Conservation (phyloP, 2,113 vertebrate species). For the Scomber japonicus region DNA sequence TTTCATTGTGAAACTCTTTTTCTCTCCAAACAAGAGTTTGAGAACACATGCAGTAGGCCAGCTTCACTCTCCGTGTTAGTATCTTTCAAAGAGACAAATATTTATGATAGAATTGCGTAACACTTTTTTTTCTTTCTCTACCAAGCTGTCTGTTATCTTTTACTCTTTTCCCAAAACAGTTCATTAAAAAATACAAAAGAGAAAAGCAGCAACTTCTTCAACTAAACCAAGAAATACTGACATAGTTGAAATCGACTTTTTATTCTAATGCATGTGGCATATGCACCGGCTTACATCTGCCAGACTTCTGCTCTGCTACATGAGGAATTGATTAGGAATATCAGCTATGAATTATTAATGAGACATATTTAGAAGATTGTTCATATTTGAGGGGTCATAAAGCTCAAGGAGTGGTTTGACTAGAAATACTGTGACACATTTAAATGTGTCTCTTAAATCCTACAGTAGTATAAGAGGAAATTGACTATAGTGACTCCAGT, state of each 20-base stretch:
- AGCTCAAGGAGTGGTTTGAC: conserved; percentile 46
- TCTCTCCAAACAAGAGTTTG: not conserved
- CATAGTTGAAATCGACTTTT: conserved; percentile 30
- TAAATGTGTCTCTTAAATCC: conserved; percentile 23
- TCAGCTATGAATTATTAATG: conserved; percentile 70
- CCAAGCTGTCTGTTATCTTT: conserved; percentile 26
- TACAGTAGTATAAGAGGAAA: conserved; percentile 9
- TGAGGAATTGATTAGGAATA: conserved; percentile 63
- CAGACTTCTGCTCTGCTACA: conserved; percentile 26
- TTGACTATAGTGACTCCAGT: conserved; percentile 1
- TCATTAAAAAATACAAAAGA: conserved; percentile 69
- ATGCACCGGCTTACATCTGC: conserved; percentile 45
- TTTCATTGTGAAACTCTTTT: conserved; percentile 33
- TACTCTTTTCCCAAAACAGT: conserved; percentile 63
- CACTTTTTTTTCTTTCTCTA: conserved; percentile 23
- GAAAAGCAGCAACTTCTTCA: conserved; percentile 35
- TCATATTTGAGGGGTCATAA: conserved; percentile 51
- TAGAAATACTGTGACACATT: conserved; percentile 43
- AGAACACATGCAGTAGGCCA: conserved; percentile 19
- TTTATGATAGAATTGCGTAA: conserved; percentile 44
- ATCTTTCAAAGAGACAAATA: conserved; percentile 56
- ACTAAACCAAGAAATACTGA: conserved; percentile 33
- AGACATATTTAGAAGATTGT: conserved; percentile 40
- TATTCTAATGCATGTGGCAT: conserved; percentile 45
- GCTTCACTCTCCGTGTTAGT: conserved; percentile 22